Base-by-base conservation (phyloP, 1,140 invertebrate genomes). In the Ericerus pela region DNA sequence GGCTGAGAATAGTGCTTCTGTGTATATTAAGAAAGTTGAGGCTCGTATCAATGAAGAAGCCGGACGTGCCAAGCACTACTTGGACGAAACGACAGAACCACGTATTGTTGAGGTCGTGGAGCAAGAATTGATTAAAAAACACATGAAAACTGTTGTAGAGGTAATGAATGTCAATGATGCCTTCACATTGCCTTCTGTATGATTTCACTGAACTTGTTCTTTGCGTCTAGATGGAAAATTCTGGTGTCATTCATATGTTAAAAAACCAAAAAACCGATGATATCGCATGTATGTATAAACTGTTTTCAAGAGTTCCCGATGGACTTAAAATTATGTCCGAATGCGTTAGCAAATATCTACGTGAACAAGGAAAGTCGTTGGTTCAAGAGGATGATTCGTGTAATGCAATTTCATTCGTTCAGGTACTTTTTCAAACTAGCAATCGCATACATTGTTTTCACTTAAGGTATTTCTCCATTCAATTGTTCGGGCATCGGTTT, bases 91-190 rank as follows among this genome's bases (percentile, higher is more conserved):
- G 31, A 99, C 96, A 5, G 95, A 99, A 72, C 79, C 82, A 51
- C 78, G 87, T 55, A 94, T 99, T 65, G 92, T 99, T 10, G 81
- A 89, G 70, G 95, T 99, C 51, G 84, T 99, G 27, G 94, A 99
- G 73, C 85, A 96, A 67, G 94, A 98, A 70, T 75, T 99, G 53
- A 98, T 99, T 64, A 93, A 92, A 67, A 88, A 91, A 67, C 94
- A 99, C 72, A 98, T 99, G 93, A 92, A 94, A 68, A 96, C 94
- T 14, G 96, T 99, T 66, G 91, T 97, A 18, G 91, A 96, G 73
- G 82, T 84, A 71, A n/a, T n/a, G n/a, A n/a, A n/a, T n/a, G n/a
- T n/a, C n/a, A n/a, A n/a, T n/a, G n/a, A n/a, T n/a, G n/a, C n/a
- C n/a, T n/a, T n/a, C n/a, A n/a, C n/a, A n/a, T n/a, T n/a, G 10